These are phyloP conservation scores for Ptychochromis oligacanthus DNA, from an alignment of 2,113 vertebrate species.

Conservation along the genomic window DNA sequence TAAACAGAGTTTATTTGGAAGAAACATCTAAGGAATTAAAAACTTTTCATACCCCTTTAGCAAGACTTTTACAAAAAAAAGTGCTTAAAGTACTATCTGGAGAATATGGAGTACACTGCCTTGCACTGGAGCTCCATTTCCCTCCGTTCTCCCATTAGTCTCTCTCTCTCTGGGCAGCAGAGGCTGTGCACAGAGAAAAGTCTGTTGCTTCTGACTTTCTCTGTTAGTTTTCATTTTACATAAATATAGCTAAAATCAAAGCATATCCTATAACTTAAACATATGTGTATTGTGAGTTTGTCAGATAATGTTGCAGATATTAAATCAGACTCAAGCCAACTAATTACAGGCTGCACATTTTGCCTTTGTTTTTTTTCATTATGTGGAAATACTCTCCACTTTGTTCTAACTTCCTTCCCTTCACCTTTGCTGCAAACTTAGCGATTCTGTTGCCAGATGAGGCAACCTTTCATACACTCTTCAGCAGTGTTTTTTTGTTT, in stretches of 20 bases:
- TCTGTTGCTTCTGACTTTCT: not conserved
- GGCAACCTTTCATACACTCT: not conserved
- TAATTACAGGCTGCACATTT: not conserved
- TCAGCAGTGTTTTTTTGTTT: not conserved
- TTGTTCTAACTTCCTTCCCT: not conserved
- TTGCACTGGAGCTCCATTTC: not conserved
- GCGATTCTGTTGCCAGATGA: not conserved
- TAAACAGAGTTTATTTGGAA: not conserved
- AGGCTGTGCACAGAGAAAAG: not conserved
- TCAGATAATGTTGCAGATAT: not conserved
- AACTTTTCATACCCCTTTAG: not conserved
- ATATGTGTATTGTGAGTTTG: not conserved
- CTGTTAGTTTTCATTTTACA: not conserved
- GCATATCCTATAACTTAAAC: not conserved
- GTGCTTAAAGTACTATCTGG: not conserved
- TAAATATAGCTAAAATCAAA: not conserved
- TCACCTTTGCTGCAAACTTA: accelerated
- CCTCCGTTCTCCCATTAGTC: not conserved
- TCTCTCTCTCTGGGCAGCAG: not conserved
- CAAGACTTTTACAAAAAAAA: not conserved
- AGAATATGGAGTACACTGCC: not conserved
- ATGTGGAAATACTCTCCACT: not conserved
- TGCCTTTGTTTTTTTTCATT: not conserved
- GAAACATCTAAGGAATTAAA: not conserved
- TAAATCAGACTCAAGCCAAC: not conserved